These are phyloP conservation scores for Crambe crambe DNA, from an alignment of 37 sponge, comb jelly and placozoan genomes.

Conservation along the genomic window DNA sequence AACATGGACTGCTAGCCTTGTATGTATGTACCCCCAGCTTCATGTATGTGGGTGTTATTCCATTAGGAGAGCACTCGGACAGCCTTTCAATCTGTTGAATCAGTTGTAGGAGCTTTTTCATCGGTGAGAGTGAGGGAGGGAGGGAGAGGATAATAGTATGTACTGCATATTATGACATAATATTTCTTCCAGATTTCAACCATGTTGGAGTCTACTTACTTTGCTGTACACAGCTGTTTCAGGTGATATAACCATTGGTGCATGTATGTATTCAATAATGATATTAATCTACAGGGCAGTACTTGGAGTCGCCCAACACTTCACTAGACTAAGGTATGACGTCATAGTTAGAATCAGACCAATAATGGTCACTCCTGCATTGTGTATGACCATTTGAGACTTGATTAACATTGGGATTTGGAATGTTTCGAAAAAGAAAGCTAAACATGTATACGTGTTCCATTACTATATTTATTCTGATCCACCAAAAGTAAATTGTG, in stretches of 20 bases:
- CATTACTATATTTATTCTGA: too few species aligned
- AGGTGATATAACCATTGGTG: conserved; percentile 1
- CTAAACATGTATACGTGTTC: too few species aligned
- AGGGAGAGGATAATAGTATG: not conserved
- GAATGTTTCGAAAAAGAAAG: too few species aligned
- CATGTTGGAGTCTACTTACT: conserved; percentile 80
- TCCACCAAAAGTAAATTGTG: too few species aligned
- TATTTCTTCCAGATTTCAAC: conserved; percentile 35
- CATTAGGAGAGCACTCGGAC: conserved; percentile 65
- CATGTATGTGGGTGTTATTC: too few species aligned
- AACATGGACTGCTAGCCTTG: not conserved
- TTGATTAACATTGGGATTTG: too few species aligned
- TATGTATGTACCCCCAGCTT: not conserved
- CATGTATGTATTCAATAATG: not conserved
- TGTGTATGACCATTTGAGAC: too few species aligned
- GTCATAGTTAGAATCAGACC: not conserved
- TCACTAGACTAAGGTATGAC: conserved; percentile 47
- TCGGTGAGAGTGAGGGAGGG: conserved; percentile 45
- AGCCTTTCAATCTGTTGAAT: conserved; percentile 79
- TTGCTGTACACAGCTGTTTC: conserved; percentile 83
- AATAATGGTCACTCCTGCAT: too few species aligned
- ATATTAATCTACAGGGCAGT: conserved; percentile 35
- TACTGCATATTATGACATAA: not conserved
- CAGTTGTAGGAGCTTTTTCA: conserved; percentile 74
- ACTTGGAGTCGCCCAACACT: conserved; percentile 64